Percentiles rank a stretch among this genome's conserved stretches.
phyloP scores from a whole-genome alignment of 2,797 vertebrate genomes.

The Gymnocypris eckloni region DNA sequence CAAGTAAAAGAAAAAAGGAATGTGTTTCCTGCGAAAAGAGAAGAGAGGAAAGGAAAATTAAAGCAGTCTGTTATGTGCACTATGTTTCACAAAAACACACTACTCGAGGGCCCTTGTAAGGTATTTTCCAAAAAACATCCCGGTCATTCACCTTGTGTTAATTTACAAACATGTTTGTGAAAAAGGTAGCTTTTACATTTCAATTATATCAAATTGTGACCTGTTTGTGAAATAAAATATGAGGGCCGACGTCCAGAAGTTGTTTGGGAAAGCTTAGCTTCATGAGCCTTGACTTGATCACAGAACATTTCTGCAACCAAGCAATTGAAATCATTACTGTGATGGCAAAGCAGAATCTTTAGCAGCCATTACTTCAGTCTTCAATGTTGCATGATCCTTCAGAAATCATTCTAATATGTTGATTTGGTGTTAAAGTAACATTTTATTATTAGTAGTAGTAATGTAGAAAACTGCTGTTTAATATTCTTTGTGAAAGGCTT shows the following conservation, averaged over 20 bases:
- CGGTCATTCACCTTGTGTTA: neutral
- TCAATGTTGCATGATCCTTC: neutral
- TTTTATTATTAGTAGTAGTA: neutral
- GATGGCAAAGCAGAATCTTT: neutral
- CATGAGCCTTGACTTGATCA: neutral
- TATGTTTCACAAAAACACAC: conserved; percentile 16
- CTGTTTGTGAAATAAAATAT: neutral
- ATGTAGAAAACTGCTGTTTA: neutral
- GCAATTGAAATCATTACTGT: neutral
- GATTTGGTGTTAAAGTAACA: neutral
- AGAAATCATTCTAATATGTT: neutral
- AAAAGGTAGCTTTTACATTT: neutral
- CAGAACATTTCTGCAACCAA: neutral
- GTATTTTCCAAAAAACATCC: neutral
- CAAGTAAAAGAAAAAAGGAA: neutral
- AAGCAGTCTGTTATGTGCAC: neutral
- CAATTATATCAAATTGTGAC: conserved; percentile 1
- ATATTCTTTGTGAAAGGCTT: neutral
- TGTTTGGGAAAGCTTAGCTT: neutral
- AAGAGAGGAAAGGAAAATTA: neutral
- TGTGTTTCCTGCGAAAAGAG: neutral
- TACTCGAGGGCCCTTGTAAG: neutral
- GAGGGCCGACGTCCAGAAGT: neutral
- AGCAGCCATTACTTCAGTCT: neutral
- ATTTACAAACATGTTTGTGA: neutral